Evolutionary conservation across 2,888 invertebrate species (phyloP), one percentile per base, ranked within the genome.

Genomic region (Apotomis turbidana): DNA sequence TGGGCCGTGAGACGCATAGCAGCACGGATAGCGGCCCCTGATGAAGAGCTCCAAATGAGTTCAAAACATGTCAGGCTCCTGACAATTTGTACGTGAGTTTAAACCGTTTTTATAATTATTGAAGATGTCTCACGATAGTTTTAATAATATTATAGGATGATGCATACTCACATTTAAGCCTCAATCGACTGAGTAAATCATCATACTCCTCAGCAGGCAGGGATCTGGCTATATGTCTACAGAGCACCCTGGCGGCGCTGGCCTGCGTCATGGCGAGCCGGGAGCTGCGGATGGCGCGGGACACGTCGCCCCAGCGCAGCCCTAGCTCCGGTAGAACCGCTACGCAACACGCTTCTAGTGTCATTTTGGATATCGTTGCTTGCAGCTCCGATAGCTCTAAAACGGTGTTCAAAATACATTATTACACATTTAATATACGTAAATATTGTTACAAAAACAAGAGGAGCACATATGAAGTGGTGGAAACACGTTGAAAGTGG

Each of bases 311-410:
- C 90, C 90, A 91, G 2, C 77, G 77, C 1, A 91, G 76, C 0
- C 87, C 89, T n/a, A 91, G 85, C 66, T 90, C 90, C 0, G 90
- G 87, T 0, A 88, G 57, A 0, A 85, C 87, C 0, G 78, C 76
- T 2, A 77, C 76, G 63, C 86, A 87, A 74, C 86, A 87, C 3
- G 83, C 78, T 3, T 84, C 78, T 2, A 90, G 58, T 0, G 89
- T 78, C 86, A 90, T 86, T 68, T 83, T 88, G 0, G 83, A 76
- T 72, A 91, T 84, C 0, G 89, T 80, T 0, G 68, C 74, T 55
- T 87, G 81, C 0, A 91, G 81, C 61, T 91, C 87, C 0, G 74
- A 67, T 27, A 90, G 44, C 69, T 84, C 90, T 91, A 81, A 8
- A 85, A 84, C 15, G 13, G 58, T 46, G 5, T 5, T 27, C 27